Base-by-base conservation (phyloP, 2,113 vertebrate genomes). In the Columba janthina region DNA sequence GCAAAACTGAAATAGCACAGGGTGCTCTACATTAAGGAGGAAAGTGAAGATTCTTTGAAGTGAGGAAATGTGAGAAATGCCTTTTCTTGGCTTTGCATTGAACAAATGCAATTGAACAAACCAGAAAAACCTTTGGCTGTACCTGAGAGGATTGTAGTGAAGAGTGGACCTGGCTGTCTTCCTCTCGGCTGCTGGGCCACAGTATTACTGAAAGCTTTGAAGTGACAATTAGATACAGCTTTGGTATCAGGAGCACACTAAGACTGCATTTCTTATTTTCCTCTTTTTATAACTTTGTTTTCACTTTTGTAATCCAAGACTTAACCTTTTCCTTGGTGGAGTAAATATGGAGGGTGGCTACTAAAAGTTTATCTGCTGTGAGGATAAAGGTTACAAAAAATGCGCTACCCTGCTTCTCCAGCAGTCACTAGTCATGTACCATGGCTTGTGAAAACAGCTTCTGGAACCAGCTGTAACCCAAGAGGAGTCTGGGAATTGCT, bases 341-440 rank as follows among this genome's bases (percentile, higher is more conserved):
- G 2, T 48, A 66, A 75, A 76, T 61, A 53, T 7, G 12, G 16
- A 76, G 28, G 10, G 5, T 54, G 32, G 14, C 12, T 58, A 40
- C 16, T 40, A 53, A 72, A 87, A 53, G 9, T 8, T 75, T 24
- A 13, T 15, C 31, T 56, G 29, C 42, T 66, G 3, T 61, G 34
- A 90, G 24, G 29, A 54, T n/a, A 80, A 57, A 70, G 88, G 65
- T 76, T 31, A 62, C 6, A n/a, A 31, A 31, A 72, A 67, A 34
- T n/a, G 19, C 86, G 57, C 69, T 15, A 50, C 4, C 14, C 3
- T 76, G 11, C 18, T 56, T 13, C 29, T 85, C 11, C 21, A 57
- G 53, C 0, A 0, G 26, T 26, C 42, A 57, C 17, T 10, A 51
- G 26, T 18, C 44, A 44, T 0, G 3, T 16, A 53, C 15, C 18